Conservation (phyloP, 2,113 vertebrate species). For the Butorides virescens region DNA sequence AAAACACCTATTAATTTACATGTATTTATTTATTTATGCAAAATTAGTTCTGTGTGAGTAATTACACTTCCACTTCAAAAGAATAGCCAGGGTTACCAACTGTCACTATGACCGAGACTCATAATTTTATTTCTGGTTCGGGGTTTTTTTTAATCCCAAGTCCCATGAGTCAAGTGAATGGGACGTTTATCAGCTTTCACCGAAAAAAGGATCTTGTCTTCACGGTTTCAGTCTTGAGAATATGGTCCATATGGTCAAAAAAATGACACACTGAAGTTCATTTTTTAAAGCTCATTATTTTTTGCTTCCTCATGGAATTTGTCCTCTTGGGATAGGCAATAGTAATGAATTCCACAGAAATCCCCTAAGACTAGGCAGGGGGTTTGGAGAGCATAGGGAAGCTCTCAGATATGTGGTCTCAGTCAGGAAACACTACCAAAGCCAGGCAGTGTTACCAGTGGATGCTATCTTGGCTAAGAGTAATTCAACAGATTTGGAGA, state of each 20-base stretch:
- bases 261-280: not conserved
- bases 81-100: not conserved
- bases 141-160: not conserved
- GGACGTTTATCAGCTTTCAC: not conserved
- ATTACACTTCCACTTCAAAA: not conserved
- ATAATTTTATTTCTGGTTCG: not conserved
- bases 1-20: not conserved
- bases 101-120: not conserved
- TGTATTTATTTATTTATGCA: not conserved
- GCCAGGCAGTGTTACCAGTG: not conserved
- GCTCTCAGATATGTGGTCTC: not conserved
- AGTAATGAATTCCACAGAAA: not conserved
- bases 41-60: not conserved
- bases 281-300: not conserved
- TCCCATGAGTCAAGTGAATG: not conserved
- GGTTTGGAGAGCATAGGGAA: not conserved
- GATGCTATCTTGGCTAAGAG: not conserved
- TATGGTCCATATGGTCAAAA: not conserved
- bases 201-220: not conserved
- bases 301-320: not conserved
- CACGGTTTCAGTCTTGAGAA: not conserved
- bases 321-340: not conserved
- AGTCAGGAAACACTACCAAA: not conserved
- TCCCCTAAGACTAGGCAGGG: not conserved
- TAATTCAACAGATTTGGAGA: not conserved